Conservation (phyloP, 2,888 invertebrate genomes). For the Tetragonisca angustula region DNA sequence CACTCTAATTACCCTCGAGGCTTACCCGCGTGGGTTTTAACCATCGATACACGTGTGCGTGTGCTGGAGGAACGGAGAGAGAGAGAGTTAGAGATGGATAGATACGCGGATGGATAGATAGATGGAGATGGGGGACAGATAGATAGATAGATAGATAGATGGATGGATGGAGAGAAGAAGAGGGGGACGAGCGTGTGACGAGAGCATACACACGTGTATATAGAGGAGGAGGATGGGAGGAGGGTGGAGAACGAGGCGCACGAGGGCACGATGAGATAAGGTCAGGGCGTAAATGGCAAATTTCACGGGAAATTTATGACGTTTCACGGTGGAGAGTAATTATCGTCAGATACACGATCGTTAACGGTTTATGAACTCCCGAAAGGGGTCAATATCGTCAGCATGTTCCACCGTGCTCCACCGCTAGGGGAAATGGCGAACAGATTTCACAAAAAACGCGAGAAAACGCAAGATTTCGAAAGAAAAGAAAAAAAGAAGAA, state of each 20-base stretch:
- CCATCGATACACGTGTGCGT: slow-evolving; percentile 31
- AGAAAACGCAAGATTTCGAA: too few species aligned
- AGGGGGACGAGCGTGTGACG: not conserved
- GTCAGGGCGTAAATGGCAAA: slow-evolving; percentile 73
- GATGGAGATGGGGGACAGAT: too few species aligned
- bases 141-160: too few species aligned
- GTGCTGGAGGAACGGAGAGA: slow-evolving; percentile 4
- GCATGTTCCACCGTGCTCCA: not conserved
- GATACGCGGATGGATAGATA: too few species aligned
- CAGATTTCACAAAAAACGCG: too few species aligned
- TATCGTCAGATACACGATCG: slow-evolving; percentile 72
- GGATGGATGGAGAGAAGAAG: too few species aligned
- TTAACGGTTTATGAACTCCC: slow-evolving; percentile 66
- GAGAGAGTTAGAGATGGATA: not conserved
- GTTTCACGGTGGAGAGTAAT: slow-evolving; percentile 78
- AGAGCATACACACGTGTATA: not conserved
- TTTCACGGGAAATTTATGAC: slow-evolving; percentile 78
- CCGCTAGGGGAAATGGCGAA: too few species aligned
- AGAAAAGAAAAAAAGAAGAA: not conserved
- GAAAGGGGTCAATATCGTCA: slow-evolving; percentile 67
- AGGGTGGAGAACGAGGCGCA: slow-evolving; percentile 30
- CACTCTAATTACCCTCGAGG: slow-evolving; percentile 78
- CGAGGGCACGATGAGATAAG: slow-evolving; percentile 69
- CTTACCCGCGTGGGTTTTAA: slow-evolving; percentile 68
- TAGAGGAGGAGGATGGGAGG: not conserved